Conservation (phyloP, 2,113 vertebrate species). For the Micronycteris hirsuta region DNA sequence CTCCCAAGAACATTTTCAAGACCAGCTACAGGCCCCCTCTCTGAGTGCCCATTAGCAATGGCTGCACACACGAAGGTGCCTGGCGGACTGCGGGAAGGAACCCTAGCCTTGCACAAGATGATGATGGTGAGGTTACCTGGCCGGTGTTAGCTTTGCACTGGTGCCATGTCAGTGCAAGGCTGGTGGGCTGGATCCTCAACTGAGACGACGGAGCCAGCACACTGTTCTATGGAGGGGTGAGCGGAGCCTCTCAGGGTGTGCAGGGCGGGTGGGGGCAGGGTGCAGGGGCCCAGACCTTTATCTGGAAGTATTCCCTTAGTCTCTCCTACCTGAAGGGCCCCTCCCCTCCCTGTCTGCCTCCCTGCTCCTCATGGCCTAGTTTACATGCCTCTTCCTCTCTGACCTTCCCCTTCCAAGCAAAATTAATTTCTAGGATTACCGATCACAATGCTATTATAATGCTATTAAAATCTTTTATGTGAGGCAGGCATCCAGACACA, state of each 20-base stretch:
- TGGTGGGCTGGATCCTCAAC: neutral
- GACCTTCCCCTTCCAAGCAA: neutral
- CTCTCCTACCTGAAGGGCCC: neutral
- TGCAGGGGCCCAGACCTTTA: neutral
- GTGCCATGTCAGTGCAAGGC: accelerated
- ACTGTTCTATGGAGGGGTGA: neutral
- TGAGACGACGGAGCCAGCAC: neutral
- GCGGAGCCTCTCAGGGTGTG: neutral
- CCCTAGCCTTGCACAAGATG: neutral
- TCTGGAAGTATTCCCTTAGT: neutral
- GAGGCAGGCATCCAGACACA: neutral
- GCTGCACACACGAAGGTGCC: no score
- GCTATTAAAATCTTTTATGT: accelerated
- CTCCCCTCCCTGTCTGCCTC: neutral
- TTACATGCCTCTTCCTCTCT: neutral
- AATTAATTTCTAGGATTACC: neutral
- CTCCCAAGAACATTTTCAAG: neutral
- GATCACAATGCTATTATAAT: no score
- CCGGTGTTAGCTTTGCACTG: no score
- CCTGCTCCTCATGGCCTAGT: no score
- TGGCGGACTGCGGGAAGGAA: no score
- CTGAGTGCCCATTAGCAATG: neutral
- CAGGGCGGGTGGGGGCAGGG: no score
- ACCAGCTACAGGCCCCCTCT: no score
- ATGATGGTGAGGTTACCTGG: no score